Base-by-base conservation (phyloP, 1,140 invertebrate species). In the Cataglyphis hispanica region DNA sequence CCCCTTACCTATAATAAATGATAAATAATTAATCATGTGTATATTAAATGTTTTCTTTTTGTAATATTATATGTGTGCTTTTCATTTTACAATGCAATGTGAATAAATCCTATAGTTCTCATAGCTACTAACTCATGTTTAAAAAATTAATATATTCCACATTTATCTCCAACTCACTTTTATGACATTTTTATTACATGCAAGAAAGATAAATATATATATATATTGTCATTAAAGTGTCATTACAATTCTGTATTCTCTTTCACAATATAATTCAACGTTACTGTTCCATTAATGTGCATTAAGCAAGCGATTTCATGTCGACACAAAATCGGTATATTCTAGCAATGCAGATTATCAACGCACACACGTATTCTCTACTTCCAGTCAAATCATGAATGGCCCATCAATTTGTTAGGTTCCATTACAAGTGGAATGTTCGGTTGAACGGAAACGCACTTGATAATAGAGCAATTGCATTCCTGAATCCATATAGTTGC, bases 291-390 rank as follows among this genome's bases (percentile, higher is more conserved):
- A 56, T 22, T 72, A 43, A 31, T 22, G 11, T 19, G 25, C 22
- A 40, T 64, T 66, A 16, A 58, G 34, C 64, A 78, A 63, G 37
- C n/a, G 11, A 8, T 88, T 46, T 43, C 37, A 46, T 31, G 27
- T 60, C 27, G 58, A 53, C 40, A 10, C 46, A 22, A 86, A 86
- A 50, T 66, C 34, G 34, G 40, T 19, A 70, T 77, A 86, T 64
- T 83, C 61, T 83, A 88, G 37, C 56, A 46, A 88, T 81, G 81
- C 87, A 11, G 56, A 89, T 86, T 88, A 87, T 50, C 19, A 50
- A 72, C 66, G 43, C 60, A 11, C 22, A 43, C 34, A 25, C 58
- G 56, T 25, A 37, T 27, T 19, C 27, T 53, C 19, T 60, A 58
- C 25, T 86, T 74, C 11, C 25, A 76, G 85, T 88, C 70, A 77